Evolutionary conservation across 2,113 vertebrate genomes (phyloP).

Genomic region (Bufo gargarizans): DNA sequence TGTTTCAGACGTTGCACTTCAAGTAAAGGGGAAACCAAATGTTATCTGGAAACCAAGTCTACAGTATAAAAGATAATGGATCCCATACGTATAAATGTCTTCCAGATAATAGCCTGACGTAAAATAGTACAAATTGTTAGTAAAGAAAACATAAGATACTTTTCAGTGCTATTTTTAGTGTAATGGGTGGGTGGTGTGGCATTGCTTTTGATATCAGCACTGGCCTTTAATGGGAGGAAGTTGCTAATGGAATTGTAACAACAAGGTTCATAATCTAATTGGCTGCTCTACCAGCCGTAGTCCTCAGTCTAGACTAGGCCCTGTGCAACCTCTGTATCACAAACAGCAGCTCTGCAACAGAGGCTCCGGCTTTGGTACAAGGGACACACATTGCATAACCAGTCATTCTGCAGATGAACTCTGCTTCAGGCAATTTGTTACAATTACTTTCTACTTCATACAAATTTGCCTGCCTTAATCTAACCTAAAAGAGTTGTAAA

Average conservation of each 20-base stretch:
- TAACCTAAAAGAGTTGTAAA: not conserved
- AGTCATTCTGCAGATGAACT: not conserved
- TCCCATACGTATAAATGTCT: not conserved
- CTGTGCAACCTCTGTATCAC: not conserved
- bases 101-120: not conserved
- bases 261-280: conserved; percentile 5
- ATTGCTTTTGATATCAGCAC: conserved; percentile 4
- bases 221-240: conserved; percentile 36
- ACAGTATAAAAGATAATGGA: not conserved
- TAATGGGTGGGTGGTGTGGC: not conserved
- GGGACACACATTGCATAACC: not conserved
- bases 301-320: not conserved
- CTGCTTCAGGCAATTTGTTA: not conserved
- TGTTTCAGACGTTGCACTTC: not conserved
- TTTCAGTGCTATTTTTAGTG: conserved; percentile 1
- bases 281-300: not conserved
- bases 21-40: not conserved
- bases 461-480: conserved; percentile 2
- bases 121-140: not conserved
- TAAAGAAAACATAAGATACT: not conserved
- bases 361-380: not conserved
- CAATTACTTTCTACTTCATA: not conserved
- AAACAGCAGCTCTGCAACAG: not conserved
- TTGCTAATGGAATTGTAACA: conserved; percentile 25
- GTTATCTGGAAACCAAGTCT: not conserved